A percentile compares a stretch with the other conserved stretches of the same genome.
These are phyloP conservation scores for Axis porcinus DNA, from an alignment of 2,113 vertebrate genomes.

Conservation along the genomic window DNA sequence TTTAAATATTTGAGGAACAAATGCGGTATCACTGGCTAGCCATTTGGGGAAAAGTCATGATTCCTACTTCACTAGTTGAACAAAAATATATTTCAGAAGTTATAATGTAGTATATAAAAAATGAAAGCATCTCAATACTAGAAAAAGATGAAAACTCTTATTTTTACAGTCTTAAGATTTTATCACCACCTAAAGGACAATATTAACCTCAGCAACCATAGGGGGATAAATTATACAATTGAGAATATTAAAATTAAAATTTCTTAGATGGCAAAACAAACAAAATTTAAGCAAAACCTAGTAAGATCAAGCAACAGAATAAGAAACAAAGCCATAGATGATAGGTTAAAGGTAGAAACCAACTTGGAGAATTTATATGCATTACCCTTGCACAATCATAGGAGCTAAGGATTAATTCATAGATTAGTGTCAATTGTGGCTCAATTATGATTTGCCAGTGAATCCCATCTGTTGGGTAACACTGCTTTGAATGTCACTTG, in stretches of 20 bases:
- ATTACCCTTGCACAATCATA: not conserved
- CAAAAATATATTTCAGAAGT: not conserved
- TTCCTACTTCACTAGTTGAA: not conserved
- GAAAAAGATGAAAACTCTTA: not conserved
- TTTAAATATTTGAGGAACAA: not conserved
- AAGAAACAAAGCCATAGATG: not conserved
- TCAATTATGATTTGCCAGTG: not conserved
- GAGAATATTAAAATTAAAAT: not conserved
- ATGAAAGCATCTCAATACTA: not conserved
- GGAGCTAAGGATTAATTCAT: not conserved
- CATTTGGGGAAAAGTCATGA: not conserved
- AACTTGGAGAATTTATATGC: not conserved
- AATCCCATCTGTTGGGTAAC: not conserved
- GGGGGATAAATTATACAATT: not conserved
- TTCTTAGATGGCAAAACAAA: not conserved
- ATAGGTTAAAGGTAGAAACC: not conserved
- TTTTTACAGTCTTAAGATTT: conserved; percentile 26
- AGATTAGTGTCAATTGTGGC: not conserved
- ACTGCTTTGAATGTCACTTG: not conserved
- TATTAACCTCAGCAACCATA: not conserved
- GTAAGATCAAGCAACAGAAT: not conserved
- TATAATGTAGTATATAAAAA: not conserved
- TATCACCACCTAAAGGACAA: conserved; percentile 1
- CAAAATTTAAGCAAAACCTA: not conserved
- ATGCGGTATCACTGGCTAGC: not conserved